phyloP scores from a whole-genome alignment of 2,113 vertebrate genomes.

The Nerophis lumbriciformis region DNA sequence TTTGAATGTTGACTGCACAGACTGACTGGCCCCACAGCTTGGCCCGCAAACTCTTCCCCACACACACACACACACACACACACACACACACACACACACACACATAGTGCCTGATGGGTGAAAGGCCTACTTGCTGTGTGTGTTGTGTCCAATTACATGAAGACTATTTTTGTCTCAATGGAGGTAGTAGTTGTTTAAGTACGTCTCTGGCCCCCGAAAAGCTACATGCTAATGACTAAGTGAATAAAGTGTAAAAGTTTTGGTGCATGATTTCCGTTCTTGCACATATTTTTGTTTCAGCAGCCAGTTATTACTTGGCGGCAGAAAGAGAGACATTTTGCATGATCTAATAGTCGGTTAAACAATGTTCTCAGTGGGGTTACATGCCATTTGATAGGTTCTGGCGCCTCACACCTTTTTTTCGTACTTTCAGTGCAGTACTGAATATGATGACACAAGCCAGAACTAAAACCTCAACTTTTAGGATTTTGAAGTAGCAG shows the following conservation, averaged over 20 bases:
- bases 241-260: neutral
- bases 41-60: constrained; percentile 41
- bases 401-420: constrained; percentile 38
- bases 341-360: constrained; percentile 29
- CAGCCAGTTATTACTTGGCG: constrained; percentile 11
- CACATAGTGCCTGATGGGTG: constrained; percentile 44
- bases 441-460: neutral
- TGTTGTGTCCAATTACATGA: constrained; percentile 63
- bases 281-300: constrained; percentile 2
- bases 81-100: neutral
- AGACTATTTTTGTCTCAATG: constrained; percentile 58
- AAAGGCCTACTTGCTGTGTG: constrained; percentile 47
- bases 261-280: neutral
- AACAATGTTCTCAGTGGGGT: constrained; percentile 36
- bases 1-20: constrained; percentile 47
- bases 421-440: neutral
- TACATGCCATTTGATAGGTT: constrained; percentile 35
- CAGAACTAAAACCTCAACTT: neutral
- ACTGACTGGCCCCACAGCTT: constrained; percentile 60
- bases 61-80: neutral
- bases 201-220: constrained; percentile 14
- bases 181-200: constrained; percentile 33
- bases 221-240: neutral
- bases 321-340: constrained; percentile 18
- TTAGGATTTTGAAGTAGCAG: neutral